These are phyloP conservation scores for Cheilosia vulpina DNA, from an alignment of 2,888 invertebrate genomes.

Conservation along the genomic window DNA sequence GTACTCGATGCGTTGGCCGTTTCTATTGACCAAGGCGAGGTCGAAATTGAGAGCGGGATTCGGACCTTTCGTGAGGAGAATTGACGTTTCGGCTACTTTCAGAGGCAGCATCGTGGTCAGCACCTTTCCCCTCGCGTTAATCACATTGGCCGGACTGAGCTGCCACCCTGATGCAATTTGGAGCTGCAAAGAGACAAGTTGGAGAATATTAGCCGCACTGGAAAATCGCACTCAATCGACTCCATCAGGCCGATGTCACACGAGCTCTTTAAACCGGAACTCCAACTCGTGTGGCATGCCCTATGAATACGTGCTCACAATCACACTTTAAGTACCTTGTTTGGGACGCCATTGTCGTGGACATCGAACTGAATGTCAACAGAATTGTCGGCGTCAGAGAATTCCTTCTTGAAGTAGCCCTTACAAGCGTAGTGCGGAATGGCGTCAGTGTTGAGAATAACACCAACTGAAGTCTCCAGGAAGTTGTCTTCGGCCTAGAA, in stretches of 20 bases:
- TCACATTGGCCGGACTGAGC: slow-evolving; percentile 82
- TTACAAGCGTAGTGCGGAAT: slow-evolving; percentile 87
- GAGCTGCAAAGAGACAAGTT: slow-evolving; percentile 75
- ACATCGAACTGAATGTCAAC: slow-evolving; percentile 87
- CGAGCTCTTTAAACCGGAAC: no score
- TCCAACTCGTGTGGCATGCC: neutral
- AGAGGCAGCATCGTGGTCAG: slow-evolving; percentile 81
- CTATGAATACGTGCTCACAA: neutral
- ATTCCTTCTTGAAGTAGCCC: slow-evolving; percentile 88
- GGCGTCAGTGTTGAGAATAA: slow-evolving; percentile 87
- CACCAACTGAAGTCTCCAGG: slow-evolving; percentile 86
- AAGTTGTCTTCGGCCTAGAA: slow-evolving; percentile 86
- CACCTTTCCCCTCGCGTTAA: slow-evolving; percentile 83
- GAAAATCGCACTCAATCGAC: no score
- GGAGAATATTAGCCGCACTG: no score
- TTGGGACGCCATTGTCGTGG: slow-evolving; percentile 85
- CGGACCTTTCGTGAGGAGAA: slow-evolving; percentile 78
- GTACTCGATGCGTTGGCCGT: slow-evolving; percentile 79
- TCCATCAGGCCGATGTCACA: no score
- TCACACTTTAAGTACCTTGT: slow-evolving; percentile 82
- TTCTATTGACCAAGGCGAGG: slow-evolving; percentile 78
- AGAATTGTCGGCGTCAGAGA: slow-evolving; percentile 87
- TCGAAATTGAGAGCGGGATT: slow-evolving; percentile 80
- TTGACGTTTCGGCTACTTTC: slow-evolving; percentile 78
- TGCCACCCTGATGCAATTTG: slow-evolving; percentile 84